These are phyloP conservation scores for Drosophila stalkeri DNA, from an alignment of 2,888 invertebrate genomes.

Conservation along the genomic window DNA sequence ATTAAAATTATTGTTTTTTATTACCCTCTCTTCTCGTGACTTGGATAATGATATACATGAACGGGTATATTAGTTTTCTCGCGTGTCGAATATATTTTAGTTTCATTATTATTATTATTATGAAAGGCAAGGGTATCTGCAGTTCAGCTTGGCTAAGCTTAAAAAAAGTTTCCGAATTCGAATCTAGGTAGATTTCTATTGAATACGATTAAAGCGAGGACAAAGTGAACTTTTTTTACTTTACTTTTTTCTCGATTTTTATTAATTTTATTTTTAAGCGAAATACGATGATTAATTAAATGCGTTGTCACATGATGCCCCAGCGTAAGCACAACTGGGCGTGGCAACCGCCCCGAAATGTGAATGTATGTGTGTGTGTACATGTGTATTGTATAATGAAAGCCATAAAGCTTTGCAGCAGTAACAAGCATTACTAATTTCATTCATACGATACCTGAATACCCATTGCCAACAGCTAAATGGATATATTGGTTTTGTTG, in stretches of 20 bases:
- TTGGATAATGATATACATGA: conserved; percentile 10
- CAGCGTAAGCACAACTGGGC: conserved; percentile 6
- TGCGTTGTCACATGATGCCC: conserved; percentile 18
- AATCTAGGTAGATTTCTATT: conserved; percentile 28
- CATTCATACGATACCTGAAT: conserved; percentile 28
- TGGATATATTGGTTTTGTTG: neutral
- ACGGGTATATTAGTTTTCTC: neutral
- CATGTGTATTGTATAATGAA: neutral
- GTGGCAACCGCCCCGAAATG: conserved; percentile 8
- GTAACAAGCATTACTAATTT: conserved; percentile 39
- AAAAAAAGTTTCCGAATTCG: neutral
- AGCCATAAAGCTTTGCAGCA: conserved; percentile 3
- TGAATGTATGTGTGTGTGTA: neutral
- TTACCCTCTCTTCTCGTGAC: conserved; percentile 34
- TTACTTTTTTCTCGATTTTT: conserved; percentile 1
- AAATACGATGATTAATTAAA: conserved; percentile 51
- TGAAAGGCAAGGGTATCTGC: neutral
- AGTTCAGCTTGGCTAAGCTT: neutral
- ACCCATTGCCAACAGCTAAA: neutral
- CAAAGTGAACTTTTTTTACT: conserved; percentile 26
- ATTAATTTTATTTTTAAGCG: conserved; percentile 13
- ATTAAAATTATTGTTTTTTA: conserved; percentile 23
- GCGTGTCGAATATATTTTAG: no score
- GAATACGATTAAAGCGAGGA: conserved; percentile 38
- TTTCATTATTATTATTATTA: no score